Conservation (phyloP, 2,888 invertebrate species). For the Petrophora chlorosata region DNA sequence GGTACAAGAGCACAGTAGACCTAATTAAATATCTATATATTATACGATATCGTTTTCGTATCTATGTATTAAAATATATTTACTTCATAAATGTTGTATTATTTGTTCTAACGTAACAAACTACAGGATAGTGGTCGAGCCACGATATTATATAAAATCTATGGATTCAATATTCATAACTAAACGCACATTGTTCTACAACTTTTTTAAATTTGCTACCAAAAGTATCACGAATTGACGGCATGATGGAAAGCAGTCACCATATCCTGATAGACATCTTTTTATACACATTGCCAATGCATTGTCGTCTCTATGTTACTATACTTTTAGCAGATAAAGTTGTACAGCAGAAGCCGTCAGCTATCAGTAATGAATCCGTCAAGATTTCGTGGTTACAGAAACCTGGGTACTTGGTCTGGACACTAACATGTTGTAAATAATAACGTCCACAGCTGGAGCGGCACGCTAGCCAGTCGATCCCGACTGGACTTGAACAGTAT, state of each 20-base stretch:
- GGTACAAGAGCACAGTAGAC: constrained; percentile 17
- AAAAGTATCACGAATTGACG: too few relatives aligned
- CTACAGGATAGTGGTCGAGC: too few relatives aligned
- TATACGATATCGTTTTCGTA: not conserved
- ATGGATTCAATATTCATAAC: too few relatives aligned
- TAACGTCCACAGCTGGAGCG: constrained; percentile 70
- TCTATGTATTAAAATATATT: not conserved
- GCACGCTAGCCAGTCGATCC: constrained; percentile 59
- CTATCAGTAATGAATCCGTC: not conserved
- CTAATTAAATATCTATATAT: not conserved
- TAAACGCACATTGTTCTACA: too few relatives aligned
- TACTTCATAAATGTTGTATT: constrained; percentile 3
- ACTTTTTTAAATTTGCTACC: too few relatives aligned
- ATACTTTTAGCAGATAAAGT: too few relatives aligned
- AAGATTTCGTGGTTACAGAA: not conserved
- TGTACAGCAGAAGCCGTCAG: not conserved
- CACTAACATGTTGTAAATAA: constrained; percentile 49
- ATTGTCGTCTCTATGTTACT: too few relatives aligned
- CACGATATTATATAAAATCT: too few relatives aligned
- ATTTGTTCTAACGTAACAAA: constrained; percentile 12
- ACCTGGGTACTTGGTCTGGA: constrained; percentile 7
- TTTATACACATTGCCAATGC: too few relatives aligned
- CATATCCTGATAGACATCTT: too few relatives aligned
- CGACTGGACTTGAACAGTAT: constrained; percentile 72
- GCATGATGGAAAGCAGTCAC: too few relatives aligned